Evolutionary conservation across 2,797 vertebrate species (phyloP), one percentile per base, ranked within the genome.

Genomic region (Pseudopleuronectes americanus): DNA sequence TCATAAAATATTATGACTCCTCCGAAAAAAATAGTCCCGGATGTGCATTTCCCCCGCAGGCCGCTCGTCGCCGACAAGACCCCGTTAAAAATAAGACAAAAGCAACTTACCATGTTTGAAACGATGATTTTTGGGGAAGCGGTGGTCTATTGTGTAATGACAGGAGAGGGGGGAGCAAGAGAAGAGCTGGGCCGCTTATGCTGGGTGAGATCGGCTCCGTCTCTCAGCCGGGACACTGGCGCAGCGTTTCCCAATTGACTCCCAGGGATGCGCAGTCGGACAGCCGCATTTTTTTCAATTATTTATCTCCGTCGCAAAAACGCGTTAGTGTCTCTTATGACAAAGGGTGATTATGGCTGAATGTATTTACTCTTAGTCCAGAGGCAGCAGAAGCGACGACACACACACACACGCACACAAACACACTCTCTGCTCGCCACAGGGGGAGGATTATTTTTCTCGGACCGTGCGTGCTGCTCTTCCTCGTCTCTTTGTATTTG

Each of bases 1-100:
- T 94, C 94, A 95, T 94, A 95, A 94, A 93, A 93, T 90, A 90
- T 86, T 90, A 92, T 89, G 90, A 92, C 81, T 87, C 43, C 80
- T 60, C 57, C 68, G 65, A 78, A 74, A 88, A 90, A 84, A 43
- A 74, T 77, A 79, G 79, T 84, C 84, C 83, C 90, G 88, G 89
- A 90, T 90, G 89, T 90, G 85, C 83, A 77, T 87, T 90, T 84
- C 84, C 74, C 49, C 55, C 60, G 52, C 82, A 75, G 86, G 79
- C 89, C 89, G 76, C 84, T 62, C 86, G 83, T 84, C 85, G 84
- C 59, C 78, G 74, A 81, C 77, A 75, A 68, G 62, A 65, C 43
- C 52, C 17, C 21, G 21, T 12, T 3, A 66, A 76, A 84, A 45
- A 76, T n/a, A 68, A 80, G 60, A 62, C 48, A 64, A 68, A 77